These are phyloP conservation scores for Erythrocebus patas DNA, from an alignment of 2,113 vertebrate species.

Conservation along the genomic window DNA sequence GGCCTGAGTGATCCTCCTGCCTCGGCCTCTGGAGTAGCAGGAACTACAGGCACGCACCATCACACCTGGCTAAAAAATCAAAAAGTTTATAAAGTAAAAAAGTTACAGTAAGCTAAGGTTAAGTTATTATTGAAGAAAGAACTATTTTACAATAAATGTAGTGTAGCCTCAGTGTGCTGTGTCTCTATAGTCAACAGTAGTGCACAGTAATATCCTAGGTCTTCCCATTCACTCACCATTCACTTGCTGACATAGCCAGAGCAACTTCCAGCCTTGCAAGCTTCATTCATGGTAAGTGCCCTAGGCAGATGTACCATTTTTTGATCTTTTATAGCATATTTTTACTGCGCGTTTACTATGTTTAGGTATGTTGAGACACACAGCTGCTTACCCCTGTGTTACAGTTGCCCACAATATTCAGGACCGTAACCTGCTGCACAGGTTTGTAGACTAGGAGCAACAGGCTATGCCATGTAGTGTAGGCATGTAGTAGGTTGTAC, in stretches of 20 bases:
- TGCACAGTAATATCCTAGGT: not conserved
- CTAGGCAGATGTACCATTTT: not conserved
- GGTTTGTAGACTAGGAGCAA: not conserved
- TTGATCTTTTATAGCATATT: not conserved
- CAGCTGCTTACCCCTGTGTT: not conserved
- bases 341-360: not conserved
- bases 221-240: not conserved
- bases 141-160: not conserved
- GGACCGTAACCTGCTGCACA: not conserved
- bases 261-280: not conserved
- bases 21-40: too few species aligned
- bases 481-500: not conserved
- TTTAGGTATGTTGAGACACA: not conserved
- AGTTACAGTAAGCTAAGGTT: not conserved
- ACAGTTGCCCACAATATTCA: not conserved
- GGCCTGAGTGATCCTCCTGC: too few species aligned
- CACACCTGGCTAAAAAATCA: too few species aligned
- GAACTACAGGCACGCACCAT: too few species aligned
- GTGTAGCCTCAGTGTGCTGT: not conserved
- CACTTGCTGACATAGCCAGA: not conserved
- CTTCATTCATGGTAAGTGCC: not conserved
- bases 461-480: not conserved
- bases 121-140: not conserved
- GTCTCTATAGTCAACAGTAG: not conserved
- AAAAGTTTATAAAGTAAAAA: not conserved